These are phyloP conservation scores for Macquaria australasica DNA, from an alignment of 2,113 vertebrate genomes.

Conservation along the genomic window DNA sequence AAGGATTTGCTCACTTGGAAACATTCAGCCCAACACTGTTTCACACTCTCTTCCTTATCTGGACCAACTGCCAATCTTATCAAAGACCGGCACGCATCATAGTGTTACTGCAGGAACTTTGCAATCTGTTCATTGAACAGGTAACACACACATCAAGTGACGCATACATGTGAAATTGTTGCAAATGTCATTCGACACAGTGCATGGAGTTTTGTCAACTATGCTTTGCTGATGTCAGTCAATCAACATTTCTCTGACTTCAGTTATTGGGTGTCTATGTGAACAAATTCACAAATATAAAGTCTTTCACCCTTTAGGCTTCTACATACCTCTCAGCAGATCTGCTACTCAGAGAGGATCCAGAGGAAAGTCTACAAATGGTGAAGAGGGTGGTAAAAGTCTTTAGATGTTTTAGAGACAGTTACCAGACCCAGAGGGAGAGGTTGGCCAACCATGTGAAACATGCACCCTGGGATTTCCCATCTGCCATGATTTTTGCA, in stretches of 20 bases:
- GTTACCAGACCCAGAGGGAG: conserved; percentile 82
- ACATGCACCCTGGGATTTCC: conserved; percentile 87
- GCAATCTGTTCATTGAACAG: conserved; percentile 87
- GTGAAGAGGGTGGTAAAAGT: conserved; percentile 78
- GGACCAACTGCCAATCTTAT: conserved; percentile 86
- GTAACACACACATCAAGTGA: conserved; percentile 55
- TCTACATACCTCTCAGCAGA: conserved; percentile 82
- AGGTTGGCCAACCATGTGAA: conserved; percentile 74
- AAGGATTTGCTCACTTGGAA: conserved; percentile 75
- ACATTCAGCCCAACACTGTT: conserved; percentile 81
- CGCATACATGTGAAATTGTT: neutral
- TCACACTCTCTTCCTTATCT: conserved; percentile 86
- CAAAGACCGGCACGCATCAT: conserved; percentile 79
- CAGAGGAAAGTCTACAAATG: conserved; percentile 84
- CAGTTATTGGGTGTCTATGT: neutral
- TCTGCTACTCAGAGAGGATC: conserved; percentile 85
- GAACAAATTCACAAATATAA: conserved; percentile 15
- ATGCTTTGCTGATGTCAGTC: neutral
- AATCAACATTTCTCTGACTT: neutral
- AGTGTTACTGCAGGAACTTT: conserved; percentile 87
- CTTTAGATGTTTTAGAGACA: conserved; percentile 82
- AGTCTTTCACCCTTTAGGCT: conserved; percentile 72
- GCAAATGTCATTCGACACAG: neutral
- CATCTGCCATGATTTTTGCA: conserved; percentile 84
- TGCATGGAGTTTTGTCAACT: neutral